Evolutionary conservation across 53 echinoderm and acorn worm genomes (phyloP), one percentile per base, ranked within the genome.

Genomic region (Arbacia lixula): DNA sequence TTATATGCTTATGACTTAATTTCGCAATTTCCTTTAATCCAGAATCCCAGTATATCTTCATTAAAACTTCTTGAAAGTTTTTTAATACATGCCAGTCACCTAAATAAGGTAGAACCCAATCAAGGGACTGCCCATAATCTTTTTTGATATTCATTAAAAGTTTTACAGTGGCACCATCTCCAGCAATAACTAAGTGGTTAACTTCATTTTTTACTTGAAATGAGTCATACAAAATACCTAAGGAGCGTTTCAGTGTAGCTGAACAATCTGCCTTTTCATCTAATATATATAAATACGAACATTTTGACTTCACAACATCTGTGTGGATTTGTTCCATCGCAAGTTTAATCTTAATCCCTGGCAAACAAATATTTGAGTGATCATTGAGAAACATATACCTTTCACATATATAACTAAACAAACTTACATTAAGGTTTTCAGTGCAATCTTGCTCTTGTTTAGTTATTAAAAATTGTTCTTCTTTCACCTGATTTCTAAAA

Each of bases 41-140:
- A 36, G 89, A 75, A 87, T 93, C 90, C 66, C 85, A 82, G 41
- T 83, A 93, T 21, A 92, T 75, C 60, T 92, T 85, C 61, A 85
- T 90, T 28, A 86, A 28, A 29, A 86, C 85, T 36, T 85, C 85
- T 63, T 90, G 85, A 26, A 72, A 90, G 49, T 85, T 90, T 65
- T 90, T 90, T 12, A 90, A 49, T 6, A 90, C 31, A 37, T 90
- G 90, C 90, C 90, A 90, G 50, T 90, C 85, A 14, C 90, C 90
- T 68, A 60, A 68, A 62, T 85, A 90, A 24, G 80, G 81, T 58
- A 90, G 33, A 27, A 90, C 90, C 85, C 85, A 90, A 34, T 85
- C 90, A 19, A 90, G 72, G 1, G 66, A 58, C 6, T 73, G 66
- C 25, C 90, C 85, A 81, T 85, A 85, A 51, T 90, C 41, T 5